Percentiles rank a stretch among this genome's conserved stretches.
Evolutionary conservation across 2,797 vertebrate genomes (phyloP).

Genomic region (Prionace glauca): DNA sequence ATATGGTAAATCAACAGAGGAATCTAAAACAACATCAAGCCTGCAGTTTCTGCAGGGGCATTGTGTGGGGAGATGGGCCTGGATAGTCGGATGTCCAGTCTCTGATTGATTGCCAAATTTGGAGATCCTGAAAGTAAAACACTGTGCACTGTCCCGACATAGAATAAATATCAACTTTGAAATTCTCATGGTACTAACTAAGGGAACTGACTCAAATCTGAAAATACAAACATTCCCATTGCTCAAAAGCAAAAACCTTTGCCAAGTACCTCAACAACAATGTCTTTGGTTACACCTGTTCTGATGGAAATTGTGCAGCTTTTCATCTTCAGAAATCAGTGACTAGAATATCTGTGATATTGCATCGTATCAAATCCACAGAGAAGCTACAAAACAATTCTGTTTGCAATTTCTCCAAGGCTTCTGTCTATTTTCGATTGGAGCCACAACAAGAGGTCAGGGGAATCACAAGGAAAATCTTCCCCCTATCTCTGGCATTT

Average conservation of each 20-base stretch:
- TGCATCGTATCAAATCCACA: neutral
- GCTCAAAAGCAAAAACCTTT: neutral
- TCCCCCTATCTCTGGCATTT: neutral
- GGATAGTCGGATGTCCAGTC: neutral
- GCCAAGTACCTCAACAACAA: neutral
- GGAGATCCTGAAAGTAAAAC: neutral
- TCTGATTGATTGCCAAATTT: neutral
- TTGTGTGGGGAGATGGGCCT: neutral
- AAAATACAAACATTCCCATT: neutral
- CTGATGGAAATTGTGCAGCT: neutral
- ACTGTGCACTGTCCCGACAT: neutral
- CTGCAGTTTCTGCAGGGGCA: neutral
- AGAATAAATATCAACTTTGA: neutral
- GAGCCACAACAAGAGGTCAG: neutral
- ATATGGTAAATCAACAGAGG: neutral
- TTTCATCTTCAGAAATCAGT: too few relatives aligned
- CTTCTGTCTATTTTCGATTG: neutral
- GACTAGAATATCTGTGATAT: neutral
- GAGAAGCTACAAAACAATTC: neutral
- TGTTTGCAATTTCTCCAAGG: too few relatives aligned
- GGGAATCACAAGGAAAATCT: neutral
- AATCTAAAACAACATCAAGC: neutral
- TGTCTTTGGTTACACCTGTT: neutral
- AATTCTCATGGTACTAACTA: neutral
- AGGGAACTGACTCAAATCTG: too few relatives aligned